Evolutionary conservation across 2,888 invertebrate genomes (phyloP).

Genomic region (Dryococelus australis): DNA sequence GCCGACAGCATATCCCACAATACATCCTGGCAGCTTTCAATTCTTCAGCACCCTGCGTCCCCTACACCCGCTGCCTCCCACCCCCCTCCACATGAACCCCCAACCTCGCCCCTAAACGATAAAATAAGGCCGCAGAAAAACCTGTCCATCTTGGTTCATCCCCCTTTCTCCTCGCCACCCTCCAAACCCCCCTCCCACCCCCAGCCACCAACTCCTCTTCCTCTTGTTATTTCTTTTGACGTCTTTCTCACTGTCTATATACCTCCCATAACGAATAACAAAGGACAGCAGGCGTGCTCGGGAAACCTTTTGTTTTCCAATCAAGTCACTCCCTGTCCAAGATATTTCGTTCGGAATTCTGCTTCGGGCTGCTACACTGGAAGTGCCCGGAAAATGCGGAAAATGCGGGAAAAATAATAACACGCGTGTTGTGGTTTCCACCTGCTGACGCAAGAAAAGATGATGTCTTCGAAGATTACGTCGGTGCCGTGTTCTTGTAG

Average conservation of each 20-base stretch:
- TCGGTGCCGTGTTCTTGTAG: too few relatives aligned
- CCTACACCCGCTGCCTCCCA: too few relatives aligned
- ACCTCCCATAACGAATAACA: not conserved
- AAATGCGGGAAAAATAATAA: not conserved
- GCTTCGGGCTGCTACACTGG: not conserved
- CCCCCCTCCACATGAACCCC: not conserved
- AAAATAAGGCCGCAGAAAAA: not conserved
- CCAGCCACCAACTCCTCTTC: not conserved
- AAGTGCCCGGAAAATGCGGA: not conserved
- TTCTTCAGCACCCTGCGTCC: not conserved
- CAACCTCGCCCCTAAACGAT: not conserved
- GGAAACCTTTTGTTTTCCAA: not conserved
- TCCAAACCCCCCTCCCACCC: too few relatives aligned
- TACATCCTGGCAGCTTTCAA: not conserved
- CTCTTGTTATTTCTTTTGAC: not conserved
- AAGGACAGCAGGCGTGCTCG: not conserved
- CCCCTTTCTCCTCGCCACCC: not conserved
- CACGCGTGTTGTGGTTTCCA: not conserved
- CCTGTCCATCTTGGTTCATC: not conserved
- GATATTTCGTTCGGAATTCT: not conserved
- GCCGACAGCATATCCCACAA: not conserved
- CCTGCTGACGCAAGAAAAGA: not conserved
- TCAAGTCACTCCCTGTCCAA: not conserved
- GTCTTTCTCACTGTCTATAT: not conserved
- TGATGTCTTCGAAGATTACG: too few relatives aligned